Base-by-base conservation (phyloP, 2,113 vertebrate species). In the Petromus typicus region DNA sequence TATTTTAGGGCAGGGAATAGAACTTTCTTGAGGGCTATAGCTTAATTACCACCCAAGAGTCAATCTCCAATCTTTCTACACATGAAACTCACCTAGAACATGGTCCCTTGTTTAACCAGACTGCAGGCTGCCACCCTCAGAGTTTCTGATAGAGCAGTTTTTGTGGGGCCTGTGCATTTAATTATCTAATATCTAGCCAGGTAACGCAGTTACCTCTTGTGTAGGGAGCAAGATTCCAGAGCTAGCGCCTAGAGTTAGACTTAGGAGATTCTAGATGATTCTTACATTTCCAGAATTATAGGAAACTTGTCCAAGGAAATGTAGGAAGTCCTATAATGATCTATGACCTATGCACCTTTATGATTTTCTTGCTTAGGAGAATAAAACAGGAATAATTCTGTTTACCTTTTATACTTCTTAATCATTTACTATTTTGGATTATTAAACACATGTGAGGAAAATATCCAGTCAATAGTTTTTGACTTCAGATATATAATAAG, bases 391-490 rank as follows among this genome's bases (percentile, higher is more conserved):
- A 48, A 73, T 71, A 23, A 73, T 89, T 94, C 45, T 75, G 2
- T 45, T 93, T 59, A 40, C 10, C 34, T 79, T 4, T 22, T n/a
- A 37, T 75, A 63, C 76, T 82, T 90, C 76, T 93, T 57, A 90
- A 43, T 32, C 3, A 51, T 48, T 23, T 86, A n/a, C 34, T 57
- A 32, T 64, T 87, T 88, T 61, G 59, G 81, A 37, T 86, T 87
- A 89, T 27, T 86, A 17, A n/a, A 63, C 34, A 84, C 56, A n/a
- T 27, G n/a, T 3, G 7, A 34, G 2, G 11, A n/a, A 89, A 71
- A 27, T 45, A 37, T 94, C 17, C 37, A 51, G 57, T 71, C 51
- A 61, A 1, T 25, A 45, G 17, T 25, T 18, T 9, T 7, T 16
- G 2, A 73, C 7, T 66, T 84, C 37, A 82, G 12, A 11, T 81